A percentile compares a stretch with the other conserved stretches of the same genome.
Evolutionary conservation across 2,888 invertebrate genomes (phyloP).

Genomic region (Flexamia atlantica): DNA sequence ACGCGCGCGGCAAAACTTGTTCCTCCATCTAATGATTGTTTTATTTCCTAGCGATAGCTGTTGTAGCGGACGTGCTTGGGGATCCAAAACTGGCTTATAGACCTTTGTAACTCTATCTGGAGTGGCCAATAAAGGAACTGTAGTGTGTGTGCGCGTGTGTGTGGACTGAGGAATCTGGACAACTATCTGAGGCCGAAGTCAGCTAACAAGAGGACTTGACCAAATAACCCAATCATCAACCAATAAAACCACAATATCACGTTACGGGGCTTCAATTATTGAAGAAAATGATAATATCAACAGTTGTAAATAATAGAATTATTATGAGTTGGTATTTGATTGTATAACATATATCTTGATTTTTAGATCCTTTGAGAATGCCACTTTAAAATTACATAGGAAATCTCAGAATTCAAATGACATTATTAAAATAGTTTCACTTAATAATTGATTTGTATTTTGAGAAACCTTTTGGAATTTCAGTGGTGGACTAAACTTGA

Average conservation of each 20-base stretch:
- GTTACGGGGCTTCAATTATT: background rate
- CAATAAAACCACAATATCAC: background rate
- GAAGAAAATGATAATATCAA: background rate
- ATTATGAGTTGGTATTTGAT: background rate
- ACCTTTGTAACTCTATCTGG: conserved; percentile 52
- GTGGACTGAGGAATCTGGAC: conserved; percentile 4
- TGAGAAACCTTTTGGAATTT: no score
- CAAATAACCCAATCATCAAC: background rate
- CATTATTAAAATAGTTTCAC: no score
- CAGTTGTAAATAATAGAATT: background rate
- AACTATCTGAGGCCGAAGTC: background rate
- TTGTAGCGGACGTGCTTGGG: conserved; percentile 32
- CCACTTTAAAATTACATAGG: no score
- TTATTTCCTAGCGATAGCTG: conserved; percentile 52
- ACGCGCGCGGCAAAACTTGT: conserved; percentile 50
- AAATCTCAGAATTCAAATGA: no score
- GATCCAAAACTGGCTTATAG: conserved; percentile 45
- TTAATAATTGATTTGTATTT: no score
- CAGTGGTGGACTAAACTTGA: no score
- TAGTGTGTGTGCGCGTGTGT: background rate
- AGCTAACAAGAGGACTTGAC: background rate
- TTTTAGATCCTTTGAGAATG: no score
- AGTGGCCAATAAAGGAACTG: conserved; percentile 39
- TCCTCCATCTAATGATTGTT: conserved; percentile 52
- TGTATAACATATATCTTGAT: no score